phyloP scores from a whole-genome alignment of 2,888 invertebrate genomes.

The Melanotus villosus region DNA sequence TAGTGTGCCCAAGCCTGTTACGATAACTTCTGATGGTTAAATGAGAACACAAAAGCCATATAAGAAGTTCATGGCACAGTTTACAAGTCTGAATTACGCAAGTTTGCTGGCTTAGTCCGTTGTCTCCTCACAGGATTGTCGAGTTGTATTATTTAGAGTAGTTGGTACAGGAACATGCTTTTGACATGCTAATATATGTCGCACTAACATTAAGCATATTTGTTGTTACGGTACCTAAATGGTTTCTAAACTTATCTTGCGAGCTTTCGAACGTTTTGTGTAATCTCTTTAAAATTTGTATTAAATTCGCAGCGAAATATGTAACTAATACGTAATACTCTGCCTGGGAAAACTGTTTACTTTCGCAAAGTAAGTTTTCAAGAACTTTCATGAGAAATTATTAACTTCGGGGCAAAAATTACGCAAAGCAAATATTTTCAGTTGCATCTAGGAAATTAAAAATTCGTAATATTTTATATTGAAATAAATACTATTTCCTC shows the following conservation, averaged over 20 bases:
- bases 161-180: constrained; percentile 51
- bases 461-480: neutral
- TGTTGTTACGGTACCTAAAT: constrained; percentile 45
- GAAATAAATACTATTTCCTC: no score
- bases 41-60: constrained; percentile 37
- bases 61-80: constrained; percentile 38
- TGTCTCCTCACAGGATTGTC: constrained; percentile 50
- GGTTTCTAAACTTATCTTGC: constrained; percentile 24
- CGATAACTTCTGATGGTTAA: constrained; percentile 34
- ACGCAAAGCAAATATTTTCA: neutral
- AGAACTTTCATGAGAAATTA: neutral
- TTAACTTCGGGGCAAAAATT: neutral
- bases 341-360: neutral
- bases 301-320: neutral
- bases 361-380: neutral
- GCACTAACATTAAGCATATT: constrained; percentile 41
- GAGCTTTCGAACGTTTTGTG: constrained; percentile 1
- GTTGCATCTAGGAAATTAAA: neutral
- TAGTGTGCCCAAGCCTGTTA: constrained; percentile 14
- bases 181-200: constrained; percentile 54
- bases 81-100: constrained; percentile 40
- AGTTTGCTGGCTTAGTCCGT: constrained; percentile 47
- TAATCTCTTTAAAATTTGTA: neutral
- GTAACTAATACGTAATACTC: neutral
- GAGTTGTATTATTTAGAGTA: constrained; percentile 52